Evolutionary conservation across 2,113 vertebrate genomes (phyloP).

Genomic region (Nesogale talazaci): DNA sequence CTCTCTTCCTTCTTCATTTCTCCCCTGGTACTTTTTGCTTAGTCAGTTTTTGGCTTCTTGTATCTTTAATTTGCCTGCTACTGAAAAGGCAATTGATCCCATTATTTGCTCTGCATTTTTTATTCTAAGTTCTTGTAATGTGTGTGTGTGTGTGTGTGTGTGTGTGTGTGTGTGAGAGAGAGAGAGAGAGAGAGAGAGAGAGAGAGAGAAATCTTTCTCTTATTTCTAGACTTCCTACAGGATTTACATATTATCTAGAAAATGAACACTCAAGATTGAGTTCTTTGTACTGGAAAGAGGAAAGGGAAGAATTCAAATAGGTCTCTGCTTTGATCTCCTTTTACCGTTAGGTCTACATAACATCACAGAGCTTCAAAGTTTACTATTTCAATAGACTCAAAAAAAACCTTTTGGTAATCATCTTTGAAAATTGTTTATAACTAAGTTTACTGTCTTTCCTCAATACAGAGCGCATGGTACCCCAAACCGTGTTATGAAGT

Average conservation of each 20-base stretch:
- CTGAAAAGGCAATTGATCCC: constrained; percentile 6
- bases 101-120: constrained; percentile 49
- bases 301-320: constrained; percentile 46
- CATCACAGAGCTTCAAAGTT: constrained; percentile 76
- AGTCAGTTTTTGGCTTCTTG: too few relatives aligned
- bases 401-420: constrained; percentile 75
- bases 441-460: constrained; percentile 80
- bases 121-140: constrained; percentile 63
- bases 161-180: too few relatives aligned
- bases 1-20: too few relatives aligned
- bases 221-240: constrained; percentile 51
- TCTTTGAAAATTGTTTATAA: constrained; percentile 83
- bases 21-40: too few relatives aligned
- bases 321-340: constrained; percentile 1
- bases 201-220: constrained; percentile 14
- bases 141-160: constrained; percentile 36
- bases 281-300: constrained; percentile 19
- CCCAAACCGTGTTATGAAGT: constrained; percentile 80
- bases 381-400: constrained; percentile 28
- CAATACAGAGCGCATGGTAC: constrained; percentile 74
- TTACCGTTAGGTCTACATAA: constrained; percentile 36
- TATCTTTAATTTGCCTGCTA: constrained; percentile 47
- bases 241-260: constrained; percentile 62
- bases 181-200: not conserved
- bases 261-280: constrained; percentile 55